Base-by-base conservation (phyloP, 2,888 invertebrate genomes). In the Nudaria mundana region DNA sequence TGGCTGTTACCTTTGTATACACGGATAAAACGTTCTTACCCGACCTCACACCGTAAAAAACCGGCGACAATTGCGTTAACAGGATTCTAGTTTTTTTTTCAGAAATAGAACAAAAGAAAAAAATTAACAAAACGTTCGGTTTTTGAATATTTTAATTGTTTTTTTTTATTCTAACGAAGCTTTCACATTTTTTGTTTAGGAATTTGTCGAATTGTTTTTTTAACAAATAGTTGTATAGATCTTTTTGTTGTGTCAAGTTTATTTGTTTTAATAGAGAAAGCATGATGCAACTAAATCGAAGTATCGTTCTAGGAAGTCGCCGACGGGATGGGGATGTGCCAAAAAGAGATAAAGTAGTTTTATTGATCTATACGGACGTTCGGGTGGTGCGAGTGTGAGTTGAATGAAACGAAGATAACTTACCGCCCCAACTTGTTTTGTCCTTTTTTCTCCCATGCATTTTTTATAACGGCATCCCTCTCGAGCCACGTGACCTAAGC, bases 331-430 rank as follows among this genome's bases (percentile, higher is more conserved):
- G 84, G 89, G 85, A 89, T 87, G 88, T 89, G 89, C 89, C 89
- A 89, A 89, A 89, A 89, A 89, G 89, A 89, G 88, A 89, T 89
- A 89, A 89, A 89, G 89, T 89, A 89, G 89, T 89, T 89, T 89
- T 89, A 89, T 89, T 89, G 89, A 89, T 89, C 89, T 88, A 88
- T 83, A 87, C 87, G 86, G 87, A 88, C 87, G 82, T 86, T 85
- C 83, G 78, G 80, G 83, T 66, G 74, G 81, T 74, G 81, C 82
- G 81, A 86, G 87, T 88, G 86, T 84, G 87, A 85, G 88, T 87
- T 87, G 87, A 87, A 87, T 86, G 88, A 76, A 87, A 87, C 87
- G 88, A 88, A 88, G 88, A 88, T 88, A 88, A 88, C 88, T 88
- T 87, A 80, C 88, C 87, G 87, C 88, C 88, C 88, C 83, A 81